Evolutionary conservation across 2,113 vertebrate genomes (phyloP), one percentile per base, ranked within the genome.

Genomic region (Psettodes erumei): DNA sequence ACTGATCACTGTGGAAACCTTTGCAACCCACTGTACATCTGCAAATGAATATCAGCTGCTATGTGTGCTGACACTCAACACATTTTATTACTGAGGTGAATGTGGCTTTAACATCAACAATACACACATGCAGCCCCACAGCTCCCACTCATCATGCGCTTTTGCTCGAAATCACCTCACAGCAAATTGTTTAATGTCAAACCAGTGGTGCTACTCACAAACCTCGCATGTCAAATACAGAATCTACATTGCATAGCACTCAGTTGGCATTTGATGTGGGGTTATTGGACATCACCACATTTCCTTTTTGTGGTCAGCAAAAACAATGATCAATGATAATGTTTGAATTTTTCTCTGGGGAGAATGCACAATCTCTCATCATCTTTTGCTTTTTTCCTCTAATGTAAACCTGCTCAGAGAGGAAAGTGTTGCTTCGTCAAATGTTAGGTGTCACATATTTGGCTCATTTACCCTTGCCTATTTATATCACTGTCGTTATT

Each of bases 271-370:
- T 18, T 54, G 77, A 62, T 54, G 68, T 51, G 59, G 53, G 33
- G 59, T 66, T 19, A 56, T 11, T 58, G 47, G 66, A 59, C 48
- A 70, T 76, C 6, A 69, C 30, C 59, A 55, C 63, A 64, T 74
- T 71, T 51, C 37, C 30, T 33, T 59, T 69, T 73, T 19, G 67
- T 75, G 83, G 35, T 62, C 69, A 80, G 72, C 27, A 30, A 64
- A 83, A 85, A 43, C n/a, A n/a, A n/a, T 2, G 32, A 79, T 73
- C 10, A 71, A 60, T 6, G 9, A 42, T 51, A 47, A 75, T 55
- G 30, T 75, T 18, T 23, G 0, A 50, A 4, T 27, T 53, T 53
- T 45, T 35, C 25, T 38, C 18, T 6, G 0, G 5, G n/a, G 40
- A 1, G 23, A 59, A 2, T 0, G n/a, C 30, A 12, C 1, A 11